Evolutionary conservation across 2,113 vertebrate genomes (phyloP).

Genomic region (Cairina moschata): DNA sequence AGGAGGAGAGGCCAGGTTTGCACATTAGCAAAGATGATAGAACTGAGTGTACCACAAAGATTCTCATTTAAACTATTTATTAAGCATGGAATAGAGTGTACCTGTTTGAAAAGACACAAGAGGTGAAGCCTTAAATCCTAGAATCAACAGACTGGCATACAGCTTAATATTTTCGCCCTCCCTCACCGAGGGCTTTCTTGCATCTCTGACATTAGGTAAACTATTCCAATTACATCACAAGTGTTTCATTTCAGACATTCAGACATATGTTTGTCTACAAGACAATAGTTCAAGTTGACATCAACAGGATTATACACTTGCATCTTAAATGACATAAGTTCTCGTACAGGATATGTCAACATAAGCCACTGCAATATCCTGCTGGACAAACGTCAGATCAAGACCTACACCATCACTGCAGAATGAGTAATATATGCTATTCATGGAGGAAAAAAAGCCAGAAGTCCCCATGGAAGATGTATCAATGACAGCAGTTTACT

Average conservation of each 20-base stretch:
- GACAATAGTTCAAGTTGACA: not conserved
- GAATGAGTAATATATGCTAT: not conserved
- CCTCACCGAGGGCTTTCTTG: not conserved
- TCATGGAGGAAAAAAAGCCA: not conserved
- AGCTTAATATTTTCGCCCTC: not conserved
- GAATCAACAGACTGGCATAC: not conserved
- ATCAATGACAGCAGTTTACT: not conserved
- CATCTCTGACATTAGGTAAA: not conserved
- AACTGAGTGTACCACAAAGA: not conserved
- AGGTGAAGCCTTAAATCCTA: not conserved
- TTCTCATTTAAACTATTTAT: not conserved
- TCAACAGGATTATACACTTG: not conserved
- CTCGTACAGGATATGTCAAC: not conserved
- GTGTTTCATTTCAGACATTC: not conserved
- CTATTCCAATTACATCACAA: not conserved
- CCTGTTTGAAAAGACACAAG: not conserved
- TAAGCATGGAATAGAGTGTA: accelerated
- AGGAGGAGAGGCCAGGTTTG: not conserved
- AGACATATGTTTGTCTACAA: not conserved
- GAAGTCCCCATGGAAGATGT: not conserved
- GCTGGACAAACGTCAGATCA: not conserved
- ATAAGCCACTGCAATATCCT: not conserved
- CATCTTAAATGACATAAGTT: not conserved
- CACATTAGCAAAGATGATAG: not conserved
- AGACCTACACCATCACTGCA: not conserved